phyloP scores from a whole-genome alignment of 2,888 invertebrate genomes.

The Drosophila cracens region DNA sequence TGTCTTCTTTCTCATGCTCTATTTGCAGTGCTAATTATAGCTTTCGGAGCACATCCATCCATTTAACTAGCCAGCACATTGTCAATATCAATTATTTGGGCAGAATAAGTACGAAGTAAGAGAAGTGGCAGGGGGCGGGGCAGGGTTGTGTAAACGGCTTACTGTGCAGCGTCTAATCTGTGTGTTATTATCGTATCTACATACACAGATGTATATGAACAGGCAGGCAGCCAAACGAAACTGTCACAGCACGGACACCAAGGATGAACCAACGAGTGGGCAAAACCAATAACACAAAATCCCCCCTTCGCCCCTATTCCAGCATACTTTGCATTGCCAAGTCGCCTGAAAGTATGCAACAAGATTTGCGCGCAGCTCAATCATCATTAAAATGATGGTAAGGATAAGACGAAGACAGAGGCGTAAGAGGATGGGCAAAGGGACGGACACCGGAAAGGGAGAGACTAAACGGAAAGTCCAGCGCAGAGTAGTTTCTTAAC shows the following conservation, averaged over 20 bases:
- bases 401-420: neutral
- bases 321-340: constrained; percentile 47
- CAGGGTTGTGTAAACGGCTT: neutral
- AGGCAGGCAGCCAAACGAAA: constrained; percentile 52
- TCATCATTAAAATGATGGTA: constrained; percentile 69
- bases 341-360: constrained; percentile 67
- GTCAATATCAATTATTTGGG: constrained; percentile 62
- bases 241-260: constrained; percentile 45
- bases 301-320: neutral
- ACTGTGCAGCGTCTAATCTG: constrained; percentile 44
- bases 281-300: neutral
- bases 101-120: neutral
- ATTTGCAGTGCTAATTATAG: constrained; percentile 57
- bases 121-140: neutral
- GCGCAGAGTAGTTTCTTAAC: constrained; percentile 42
- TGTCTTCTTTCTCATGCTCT: constrained; percentile 33
- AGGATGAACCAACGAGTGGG: constrained; percentile 10
- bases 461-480: constrained; percentile 47
- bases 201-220: constrained; percentile 18
- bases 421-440: neutral
- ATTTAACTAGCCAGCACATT: constrained; percentile 9
- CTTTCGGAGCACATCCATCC: neutral
- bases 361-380: constrained; percentile 69
- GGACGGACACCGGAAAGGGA: neutral
- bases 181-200: constrained; percentile 25